Conservation (phyloP, 2,797 vertebrate genomes). For the Smutsia temminckii region DNA sequence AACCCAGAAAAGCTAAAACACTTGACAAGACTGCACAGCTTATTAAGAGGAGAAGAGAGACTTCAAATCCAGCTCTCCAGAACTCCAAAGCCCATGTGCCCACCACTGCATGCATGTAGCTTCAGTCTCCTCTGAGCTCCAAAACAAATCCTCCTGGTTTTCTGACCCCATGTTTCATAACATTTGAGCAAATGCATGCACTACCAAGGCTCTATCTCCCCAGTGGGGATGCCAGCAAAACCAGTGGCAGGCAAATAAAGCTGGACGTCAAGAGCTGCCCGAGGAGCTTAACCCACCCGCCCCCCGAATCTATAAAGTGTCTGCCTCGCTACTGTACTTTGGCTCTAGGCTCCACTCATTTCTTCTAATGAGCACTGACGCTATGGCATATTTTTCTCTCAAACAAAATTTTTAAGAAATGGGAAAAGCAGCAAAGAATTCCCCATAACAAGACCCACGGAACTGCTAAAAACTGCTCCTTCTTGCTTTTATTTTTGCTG, state of each 20-base stretch:
- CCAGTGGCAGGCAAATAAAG: neutral
- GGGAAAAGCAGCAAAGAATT: neutral
- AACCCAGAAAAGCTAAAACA: neutral
- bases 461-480: neutral
- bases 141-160: neutral
- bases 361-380: neutral
- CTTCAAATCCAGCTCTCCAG: neutral
- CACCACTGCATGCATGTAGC: neutral
- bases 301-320: neutral
- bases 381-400: neutral
- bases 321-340: neutral
- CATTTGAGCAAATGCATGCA: neutral
- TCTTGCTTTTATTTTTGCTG: neutral
- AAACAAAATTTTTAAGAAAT: slow-evolving; percentile 1
- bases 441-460: neutral
- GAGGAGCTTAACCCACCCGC: no score
- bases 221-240: neutral
- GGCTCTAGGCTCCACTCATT: neutral
- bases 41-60: neutral
- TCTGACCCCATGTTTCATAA: neutral
- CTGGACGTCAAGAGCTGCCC: neutral
- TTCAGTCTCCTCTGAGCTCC: neutral
- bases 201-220: neutral
- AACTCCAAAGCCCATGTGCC: neutral
- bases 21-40: neutral